Evolutionary conservation across 1,140 invertebrate genomes (phyloP).

Genomic region (Drosophila erecta): DNA sequence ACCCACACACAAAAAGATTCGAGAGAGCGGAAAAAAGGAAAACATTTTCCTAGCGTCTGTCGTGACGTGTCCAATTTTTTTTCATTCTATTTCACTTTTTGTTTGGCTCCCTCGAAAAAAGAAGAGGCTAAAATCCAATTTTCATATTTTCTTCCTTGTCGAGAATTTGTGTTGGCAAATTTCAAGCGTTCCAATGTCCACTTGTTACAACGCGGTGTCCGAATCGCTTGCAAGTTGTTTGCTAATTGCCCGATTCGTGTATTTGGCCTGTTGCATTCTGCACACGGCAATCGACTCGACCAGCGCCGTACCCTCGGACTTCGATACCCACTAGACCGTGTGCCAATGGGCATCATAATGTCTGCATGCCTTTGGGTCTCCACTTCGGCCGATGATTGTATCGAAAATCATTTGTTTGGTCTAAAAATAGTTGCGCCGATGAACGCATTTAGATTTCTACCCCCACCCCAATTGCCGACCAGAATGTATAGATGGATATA

Average conservation of each 20-base stretch:
- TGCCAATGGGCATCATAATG: constrained; percentile 61
- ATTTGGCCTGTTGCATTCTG: constrained; percentile 2
- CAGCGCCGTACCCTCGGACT: not conserved
- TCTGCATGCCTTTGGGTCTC: constrained; percentile 42
- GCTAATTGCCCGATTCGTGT: constrained; percentile 78
- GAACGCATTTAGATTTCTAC: constrained; percentile 75
- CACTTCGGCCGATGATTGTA: constrained; percentile 57
- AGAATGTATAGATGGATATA: constrained; percentile 36
- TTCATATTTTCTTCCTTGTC: constrained; percentile 27
- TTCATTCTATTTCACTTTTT: constrained; percentile 36
- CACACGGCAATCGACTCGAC: not conserved
- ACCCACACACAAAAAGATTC: constrained; percentile 54
- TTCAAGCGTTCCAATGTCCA: constrained; percentile 70
- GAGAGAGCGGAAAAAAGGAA: constrained; percentile 7
- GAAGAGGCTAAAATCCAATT: constrained; percentile 43
- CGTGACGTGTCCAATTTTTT: constrained; percentile 46
- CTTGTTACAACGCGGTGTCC: constrained; percentile 75
- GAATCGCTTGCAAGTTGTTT: constrained; percentile 69
- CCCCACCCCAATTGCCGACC: constrained; percentile 30
- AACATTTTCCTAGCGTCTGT: constrained; percentile 38
- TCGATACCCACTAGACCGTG: constrained; percentile 11
- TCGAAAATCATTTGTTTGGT: constrained; percentile 76
- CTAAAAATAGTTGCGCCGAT: constrained; percentile 74
- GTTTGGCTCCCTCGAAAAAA: constrained; percentile 27
- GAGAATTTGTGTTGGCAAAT: constrained; percentile 65